Base-by-base conservation (phyloP, 2,888 invertebrate genomes). In the Cylloceria caligata region DNA sequence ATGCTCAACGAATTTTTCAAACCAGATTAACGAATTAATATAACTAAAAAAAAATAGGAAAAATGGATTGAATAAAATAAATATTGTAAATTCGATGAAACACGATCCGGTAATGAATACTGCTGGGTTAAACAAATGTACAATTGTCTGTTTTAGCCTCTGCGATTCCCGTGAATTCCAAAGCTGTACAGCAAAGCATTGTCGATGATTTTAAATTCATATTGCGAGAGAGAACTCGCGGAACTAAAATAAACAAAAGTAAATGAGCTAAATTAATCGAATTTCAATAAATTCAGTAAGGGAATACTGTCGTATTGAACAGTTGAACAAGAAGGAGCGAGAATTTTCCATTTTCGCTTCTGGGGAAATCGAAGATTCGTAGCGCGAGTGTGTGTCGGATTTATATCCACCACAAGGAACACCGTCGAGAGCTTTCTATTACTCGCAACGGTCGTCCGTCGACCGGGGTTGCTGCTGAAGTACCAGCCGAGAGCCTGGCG, bases 341-440 rank as follows among this genome's bases (percentile, higher is more conserved):
- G 57, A 65, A 19, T 49, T 47, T 55, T 64, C 42, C 42, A 55
- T 74, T 74, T 80, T 64, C 24, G 27, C 42, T 55, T 47, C 62
- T n/a, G n/a, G n/a, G n/a, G n/a, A n/a, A n/a, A n/a, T n/a, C n/a
- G n/a, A n/a, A n/a, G n/a, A n/a, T n/a, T n/a, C n/a, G n/a, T n/a
- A n/a, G n/a, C n/a, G n/a, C 19, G 45, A n/a, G 60, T 30, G 57
- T 39, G 55, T 30, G 27, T 5, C 45, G 45, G 60, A 72, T 72
- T 72, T 72, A 72, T 47, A 60, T 60, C 47, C 72, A 34, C 57
- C 72, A 47, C 57, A 60, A 45, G 34, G 34, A 47, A 30, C 45
- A 45, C 34, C 65, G 67, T 49, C 57, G 64, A 57, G 57, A 13
- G 24, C 49, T 74, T 78, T 81, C 77, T 81, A 78, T 78, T 68